A percentile compares a stretch with the other conserved stretches of the same genome.
Conservation (phyloP, 2,888 invertebrate species). For the Phytoseiulus persimilis region DNA sequence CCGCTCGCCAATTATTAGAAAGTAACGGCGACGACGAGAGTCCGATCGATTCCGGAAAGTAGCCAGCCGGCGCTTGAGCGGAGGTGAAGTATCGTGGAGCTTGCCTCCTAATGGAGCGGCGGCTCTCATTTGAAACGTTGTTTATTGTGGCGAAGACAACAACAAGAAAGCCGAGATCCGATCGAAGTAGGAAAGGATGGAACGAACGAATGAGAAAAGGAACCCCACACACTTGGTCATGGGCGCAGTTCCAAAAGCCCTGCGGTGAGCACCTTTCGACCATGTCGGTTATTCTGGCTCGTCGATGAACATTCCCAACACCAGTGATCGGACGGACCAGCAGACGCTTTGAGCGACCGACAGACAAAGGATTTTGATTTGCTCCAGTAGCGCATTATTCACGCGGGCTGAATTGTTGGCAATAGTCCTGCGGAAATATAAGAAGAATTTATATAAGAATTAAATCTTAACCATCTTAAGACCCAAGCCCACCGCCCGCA, state of each 20-base stretch:
- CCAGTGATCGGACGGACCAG: background rate
- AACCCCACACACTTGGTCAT: background rate
- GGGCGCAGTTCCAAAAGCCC: background rate
- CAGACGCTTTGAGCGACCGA: background rate
- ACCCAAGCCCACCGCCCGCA: too few relatives aligned
- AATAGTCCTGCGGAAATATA: background rate
- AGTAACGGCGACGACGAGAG: background rate
- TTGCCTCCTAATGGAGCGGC: background rate
- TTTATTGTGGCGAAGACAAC: background rate
- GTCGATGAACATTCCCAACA: background rate
- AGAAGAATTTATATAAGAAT: too few relatives aligned
- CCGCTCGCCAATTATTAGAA: background rate
- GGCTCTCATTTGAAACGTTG: background rate
- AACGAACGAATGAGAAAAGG: background rate
- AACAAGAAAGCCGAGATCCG: background rate
- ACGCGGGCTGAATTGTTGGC: background rate
- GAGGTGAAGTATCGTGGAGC: background rate
- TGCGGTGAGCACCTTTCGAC: background rate
- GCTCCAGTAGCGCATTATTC: background rate
- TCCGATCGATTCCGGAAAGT: background rate
- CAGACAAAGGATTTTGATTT: background rate
- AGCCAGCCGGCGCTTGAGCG: background rate
- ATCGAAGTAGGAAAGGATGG: background rate
- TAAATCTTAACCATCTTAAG: too few relatives aligned
- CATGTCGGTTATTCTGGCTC: background rate